Base-by-base conservation (phyloP, 2,797 vertebrate species). In the Poeciliopsis infans region DNA sequence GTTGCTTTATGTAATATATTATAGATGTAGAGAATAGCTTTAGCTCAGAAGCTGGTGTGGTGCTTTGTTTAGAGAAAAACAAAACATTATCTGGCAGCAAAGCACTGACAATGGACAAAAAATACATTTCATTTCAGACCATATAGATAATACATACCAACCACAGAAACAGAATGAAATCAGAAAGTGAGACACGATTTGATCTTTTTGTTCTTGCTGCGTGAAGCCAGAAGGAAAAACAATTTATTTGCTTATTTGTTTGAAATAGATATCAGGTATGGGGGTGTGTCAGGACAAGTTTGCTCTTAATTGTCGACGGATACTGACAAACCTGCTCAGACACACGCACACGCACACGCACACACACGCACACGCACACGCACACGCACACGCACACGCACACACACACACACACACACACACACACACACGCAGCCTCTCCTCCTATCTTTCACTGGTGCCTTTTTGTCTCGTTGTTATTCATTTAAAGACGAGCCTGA, bases 401-500 rank as follows among this genome's bases (percentile, higher is more conserved):
- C 36, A 5, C 36, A 39, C 36, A 39, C 36, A 39, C 36, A 39
- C 36, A 7, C 39, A 53, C 25, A 46, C 47, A 33, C 18, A 23
- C 33, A 20, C 1, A 75, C n/a, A 74, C 31, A n/a, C 13, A 23
- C 1, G 64, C 23, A 74, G 72, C 41, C 76, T 74, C 57, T 71
- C 66, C 49, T 72, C 59, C 45, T n/a, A 13, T 59, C 45, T 77
- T 66, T 43, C 49, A 33, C 64, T 43, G 78, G 53, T 74, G 78
- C 71, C 72, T 76, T 72, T 81, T 72, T 61, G 73, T 83, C 72
- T 82, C 7, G 5, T 71, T 80, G 66, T 87, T 83, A 64, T 84
- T 89, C 1, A 80, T 81, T 92, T 80, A 89, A 80, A 79, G 46
- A 68, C 69, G 66, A 76, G 77, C 75, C 64, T 41, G 59, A 53